Base-by-base conservation (phyloP, 2,888 invertebrate genomes). In the Eudasyphora cyanicolor region DNA sequence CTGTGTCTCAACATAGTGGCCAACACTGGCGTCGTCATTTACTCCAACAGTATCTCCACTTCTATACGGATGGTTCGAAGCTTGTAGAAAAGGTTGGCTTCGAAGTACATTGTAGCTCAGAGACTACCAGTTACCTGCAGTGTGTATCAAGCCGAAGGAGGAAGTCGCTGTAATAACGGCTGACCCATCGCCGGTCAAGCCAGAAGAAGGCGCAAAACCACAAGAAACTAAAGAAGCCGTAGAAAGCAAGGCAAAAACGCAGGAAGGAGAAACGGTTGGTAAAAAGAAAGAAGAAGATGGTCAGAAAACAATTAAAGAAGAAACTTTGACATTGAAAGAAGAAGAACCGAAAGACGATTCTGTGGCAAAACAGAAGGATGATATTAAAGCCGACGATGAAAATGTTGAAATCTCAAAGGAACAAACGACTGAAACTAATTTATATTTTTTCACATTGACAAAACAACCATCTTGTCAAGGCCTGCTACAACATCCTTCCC, bases 381-480 rank as follows among this genome's bases (percentile, higher is more conserved):
- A 69, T 12, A 29, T 57, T 35, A 54, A 21, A 38, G 32, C 12
- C 14, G 32, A 71, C 64, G 57, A 35, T 51, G 62, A 54, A 27
- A 76, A 27, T 3, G 51, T 76, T 42, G 32, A 80, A 74, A 51
- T 62, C 54, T 62, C 76, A 8, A 51, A 64, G n/a, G 74, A 51
- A 57, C 86, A 82, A 17, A 76, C 80, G 32, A 76, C 71, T 57
- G 80, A 79, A 67, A 71, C 51, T 64, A 85, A 86, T n/a, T n/a
- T n/a, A n/a, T n/a, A n/a, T n/a, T n/a, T n/a, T n/a, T n/a, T n/a
- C n/a, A n/a, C n/a, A n/a, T n/a, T n/a, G n/a, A n/a, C n/a, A n/a
- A n/a, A n/a, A n/a, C n/a, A n/a, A n/a, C n/a, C n/a, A n/a, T n/a
- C n/a, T n/a, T n/a, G n/a, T n/a, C n/a, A n/a, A n/a, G n/a, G n/a